Conservation (phyloP, 2,113 vertebrate species). For the Mixornis gularis region DNA sequence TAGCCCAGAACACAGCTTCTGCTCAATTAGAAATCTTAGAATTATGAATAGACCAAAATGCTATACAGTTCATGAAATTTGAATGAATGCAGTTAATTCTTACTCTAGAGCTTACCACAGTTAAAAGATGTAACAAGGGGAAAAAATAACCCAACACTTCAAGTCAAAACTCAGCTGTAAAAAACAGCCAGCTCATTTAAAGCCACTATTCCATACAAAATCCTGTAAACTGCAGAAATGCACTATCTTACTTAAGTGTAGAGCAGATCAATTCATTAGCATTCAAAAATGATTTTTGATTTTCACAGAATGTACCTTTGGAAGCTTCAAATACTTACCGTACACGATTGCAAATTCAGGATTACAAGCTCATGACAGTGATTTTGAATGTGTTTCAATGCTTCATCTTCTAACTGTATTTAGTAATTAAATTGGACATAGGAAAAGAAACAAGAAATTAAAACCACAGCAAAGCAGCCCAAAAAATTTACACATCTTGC, state of each 20-base stretch:
- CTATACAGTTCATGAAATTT: neutral
- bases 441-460: conserved; percentile 37
- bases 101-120: neutral
- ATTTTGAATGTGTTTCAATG: conserved; percentile 87
- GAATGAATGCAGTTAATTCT: neutral
- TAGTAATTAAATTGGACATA: neutral
- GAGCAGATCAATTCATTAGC: neutral
- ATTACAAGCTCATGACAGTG: conserved; percentile 87
- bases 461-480: neutral
- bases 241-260: neutral
- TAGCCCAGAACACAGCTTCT: neutral
- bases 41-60: neutral
- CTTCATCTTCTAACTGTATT: conserved; percentile 85
- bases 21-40: neutral
- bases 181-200: neutral
- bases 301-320: neutral
- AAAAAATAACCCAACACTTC: neutral
- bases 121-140: neutral
- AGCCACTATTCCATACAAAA: neutral
- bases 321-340: conserved; percentile 71
- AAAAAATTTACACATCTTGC: neutral
- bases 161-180: neutral
- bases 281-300: neutral
- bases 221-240: neutral
- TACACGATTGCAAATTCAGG: conserved; percentile 90